Evolutionary conservation across 2,888 invertebrate genomes (phyloP), one percentile per base, ranked within the genome.

Genomic region (Drosophila mettleri): DNA sequence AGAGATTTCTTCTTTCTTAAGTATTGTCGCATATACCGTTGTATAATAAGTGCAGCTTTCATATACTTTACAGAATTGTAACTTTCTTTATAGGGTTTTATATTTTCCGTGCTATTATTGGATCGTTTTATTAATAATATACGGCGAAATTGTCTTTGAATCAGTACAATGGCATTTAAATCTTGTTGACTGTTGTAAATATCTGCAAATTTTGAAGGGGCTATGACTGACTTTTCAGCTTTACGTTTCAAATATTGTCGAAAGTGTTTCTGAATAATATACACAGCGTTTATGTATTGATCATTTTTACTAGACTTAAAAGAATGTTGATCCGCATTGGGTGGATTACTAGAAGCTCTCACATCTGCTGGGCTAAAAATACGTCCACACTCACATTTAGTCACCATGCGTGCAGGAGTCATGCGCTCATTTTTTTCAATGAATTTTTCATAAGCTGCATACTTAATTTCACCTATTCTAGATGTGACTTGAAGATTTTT

Each of bases 1-100:
- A 24, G 27, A 34, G 66, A 31, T 6, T 48, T 74, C 52, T 60
- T 82, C 20, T 20, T 65, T 29, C 53, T 70, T n/a, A 86, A 62
- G 65, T 75, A 82, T 27, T 68, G 60, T 12, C 90, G 84, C 20
- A 85, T 85, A 41, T 78, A 85, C 7, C 85, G 78, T 61, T 91
- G 91, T 52, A 91, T 90, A 34, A 88, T 64, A 48, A 77, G 71
- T 59, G 89, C 74, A 0, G 91, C 81, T n/a, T 80, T 74, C 31
- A 87, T 58, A 49, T 89, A 84, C 55, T 81, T 71, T 31, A 65
- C 57, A 22, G 86, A 66, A 61, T 66, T 38, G 36, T 71, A 67
- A n/a, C 16, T 49, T 14, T 20, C 36, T 7, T 16, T 1, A 41
- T 36, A 24, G 54, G 43, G 27, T 46, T 76, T 27, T 48, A 69